A percentile compares a stretch with the other conserved stretches of the same genome.
Evolutionary conservation across 1,140 invertebrate genomes (phyloP).

Genomic region (Drosophila auraria): DNA sequence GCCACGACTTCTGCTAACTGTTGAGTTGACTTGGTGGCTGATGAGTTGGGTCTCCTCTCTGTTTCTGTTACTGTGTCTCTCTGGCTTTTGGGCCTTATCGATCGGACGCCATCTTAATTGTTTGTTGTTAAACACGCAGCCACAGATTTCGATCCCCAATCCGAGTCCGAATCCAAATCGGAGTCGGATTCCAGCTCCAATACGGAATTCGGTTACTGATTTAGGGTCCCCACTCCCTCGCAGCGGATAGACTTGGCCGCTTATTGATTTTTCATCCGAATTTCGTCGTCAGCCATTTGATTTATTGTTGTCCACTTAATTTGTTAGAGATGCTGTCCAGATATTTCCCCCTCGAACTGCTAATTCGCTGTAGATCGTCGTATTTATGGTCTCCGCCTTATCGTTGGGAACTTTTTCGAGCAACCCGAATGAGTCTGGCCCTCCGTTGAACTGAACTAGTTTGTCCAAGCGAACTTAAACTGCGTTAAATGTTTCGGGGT

Average conservation of each 20-base stretch:
- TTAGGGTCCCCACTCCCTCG: slow-evolving; percentile 35
- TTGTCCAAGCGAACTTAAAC: slow-evolving; percentile 40
- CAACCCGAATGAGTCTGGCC: slow-evolving; percentile 8
- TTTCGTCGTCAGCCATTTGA: slow-evolving; percentile 77
- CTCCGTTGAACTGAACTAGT: slow-evolving; percentile 55
- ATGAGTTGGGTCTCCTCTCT: slow-evolving; percentile 37
- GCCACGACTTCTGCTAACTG: slow-evolving; percentile 68
- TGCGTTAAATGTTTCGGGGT: slow-evolving; percentile 55
- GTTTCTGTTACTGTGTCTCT: slow-evolving; percentile 56
- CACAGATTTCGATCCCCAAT: slow-evolving; percentile 42
- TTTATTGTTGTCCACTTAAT: slow-evolving; percentile 82
- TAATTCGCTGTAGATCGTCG: slow-evolving; percentile 56
- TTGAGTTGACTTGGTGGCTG: slow-evolving; percentile 29
- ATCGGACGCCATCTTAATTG: slow-evolving; percentile 84
- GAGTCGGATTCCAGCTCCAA: slow-evolving; percentile 20
- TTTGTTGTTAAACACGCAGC: slow-evolving; percentile 82
- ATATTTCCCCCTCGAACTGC: slow-evolving; percentile 51
- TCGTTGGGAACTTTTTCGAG: slow-evolving; percentile 38
- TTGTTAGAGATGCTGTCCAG: slow-evolving; percentile 80
- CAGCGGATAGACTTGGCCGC: slow-evolving; percentile 70
- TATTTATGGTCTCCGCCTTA: slow-evolving; percentile 56
- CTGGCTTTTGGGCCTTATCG: slow-evolving; percentile 62
- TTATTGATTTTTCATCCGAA: slow-evolving; percentile 84
- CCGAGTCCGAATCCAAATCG: slow-evolving; percentile 29
- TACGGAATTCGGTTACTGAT: slow-evolving; percentile 45